phyloP scores from a whole-genome alignment of 1,140 invertebrate genomes.

The Habropoda laboriosa region DNA sequence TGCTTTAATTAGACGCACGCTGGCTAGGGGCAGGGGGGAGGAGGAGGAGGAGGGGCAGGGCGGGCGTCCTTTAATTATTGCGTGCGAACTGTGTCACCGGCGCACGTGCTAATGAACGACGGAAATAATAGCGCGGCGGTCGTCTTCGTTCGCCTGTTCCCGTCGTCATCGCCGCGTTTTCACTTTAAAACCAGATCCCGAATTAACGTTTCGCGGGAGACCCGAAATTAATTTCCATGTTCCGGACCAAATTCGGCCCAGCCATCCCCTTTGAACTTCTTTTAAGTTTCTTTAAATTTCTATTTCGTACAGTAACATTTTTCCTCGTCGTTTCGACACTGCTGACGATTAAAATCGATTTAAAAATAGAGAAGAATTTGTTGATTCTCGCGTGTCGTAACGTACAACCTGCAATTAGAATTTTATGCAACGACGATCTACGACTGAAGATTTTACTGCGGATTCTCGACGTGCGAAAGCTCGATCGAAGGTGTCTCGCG shows the following conservation, averaged over 20 bases:
- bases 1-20: constrained; percentile 62
- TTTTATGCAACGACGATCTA: no score
- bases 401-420: no score
- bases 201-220: constrained; percentile 14
- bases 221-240: constrained; percentile 36
- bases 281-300: constrained; percentile 27
- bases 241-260: no score
- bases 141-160: constrained; percentile 17
- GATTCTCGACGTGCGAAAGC: not conserved
- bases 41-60: no score
- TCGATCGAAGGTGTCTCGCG: not conserved
- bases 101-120: constrained; percentile 56
- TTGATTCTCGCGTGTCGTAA: no score
- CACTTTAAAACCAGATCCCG: constrained; percentile 3
- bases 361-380: no score
- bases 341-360: no score
- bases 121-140: constrained; percentile 53
- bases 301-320: no score
- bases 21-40: no score
- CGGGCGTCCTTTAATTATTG: constrained; percentile 60
- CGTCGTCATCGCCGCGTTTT: not conserved
- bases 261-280: not conserved
- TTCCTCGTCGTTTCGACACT: no score
- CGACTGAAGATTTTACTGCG: not conserved
- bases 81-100: constrained; percentile 55